Percentiles rank a stretch among this genome's conserved stretches.
phyloP scores from a whole-genome alignment of 2,888 invertebrate species.

The Heteromurus nitidus region DNA sequence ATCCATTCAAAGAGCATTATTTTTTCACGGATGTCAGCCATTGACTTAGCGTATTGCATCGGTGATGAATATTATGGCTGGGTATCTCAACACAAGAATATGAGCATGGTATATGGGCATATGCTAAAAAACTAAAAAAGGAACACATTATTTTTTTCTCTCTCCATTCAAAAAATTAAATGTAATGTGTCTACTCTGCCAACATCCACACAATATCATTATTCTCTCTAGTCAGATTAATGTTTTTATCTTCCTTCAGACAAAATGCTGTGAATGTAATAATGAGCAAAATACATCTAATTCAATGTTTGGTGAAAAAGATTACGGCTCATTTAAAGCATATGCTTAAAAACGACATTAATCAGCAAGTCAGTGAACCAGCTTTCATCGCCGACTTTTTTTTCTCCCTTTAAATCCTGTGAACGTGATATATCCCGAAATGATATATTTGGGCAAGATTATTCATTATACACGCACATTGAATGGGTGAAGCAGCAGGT shows the following conservation, averaged over 20 bases:
- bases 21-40: constrained; percentile 67
- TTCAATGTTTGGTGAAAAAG: constrained; percentile 46
- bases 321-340: constrained; percentile 58
- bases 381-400: constrained; percentile 12
- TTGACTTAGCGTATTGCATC: constrained; percentile 63
- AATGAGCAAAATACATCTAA: constrained; percentile 25
- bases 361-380: constrained; percentile 58
- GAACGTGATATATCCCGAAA: neutral
- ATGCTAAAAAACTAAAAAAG: constrained; percentile 11
- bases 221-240: constrained; percentile 48
- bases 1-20: constrained; percentile 50
- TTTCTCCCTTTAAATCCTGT: neutral
- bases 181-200: constrained; percentile 24
- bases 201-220: neutral
- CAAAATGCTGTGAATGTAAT: constrained; percentile 14
- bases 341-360: constrained; percentile 58
- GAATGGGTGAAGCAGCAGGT: neutral
- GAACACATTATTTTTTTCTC: constrained; percentile 3
- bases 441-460: neutral
- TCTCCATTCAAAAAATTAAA: too few relatives aligned
- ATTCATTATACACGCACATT: too few relatives aligned
- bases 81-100: too few relatives aligned
- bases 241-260: constrained; percentile 50
- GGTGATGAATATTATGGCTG: constrained; percentile 58
- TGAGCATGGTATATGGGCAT: constrained; percentile 1